These are phyloP conservation scores for Cynoglossus semilaevis DNA, from an alignment of 2,113 vertebrate species.

Conservation along the genomic window DNA sequence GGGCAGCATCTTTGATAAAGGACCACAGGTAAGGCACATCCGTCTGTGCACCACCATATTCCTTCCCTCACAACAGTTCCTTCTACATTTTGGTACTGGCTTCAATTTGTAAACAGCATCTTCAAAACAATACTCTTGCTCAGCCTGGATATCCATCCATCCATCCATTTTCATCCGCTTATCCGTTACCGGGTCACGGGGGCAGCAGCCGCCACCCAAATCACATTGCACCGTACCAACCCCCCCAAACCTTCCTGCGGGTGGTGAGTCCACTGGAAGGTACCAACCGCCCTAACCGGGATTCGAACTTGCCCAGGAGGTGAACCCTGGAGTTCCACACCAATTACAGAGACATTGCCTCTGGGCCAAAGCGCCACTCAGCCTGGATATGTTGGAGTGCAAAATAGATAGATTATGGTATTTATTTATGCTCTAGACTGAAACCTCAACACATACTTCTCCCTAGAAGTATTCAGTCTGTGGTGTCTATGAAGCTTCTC, in stretches of 20 bases:
- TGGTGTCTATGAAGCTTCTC: constrained; percentile 49
- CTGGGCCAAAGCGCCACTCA: constrained; percentile 43
- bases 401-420: constrained; percentile 48
- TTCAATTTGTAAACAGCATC: constrained; percentile 55
- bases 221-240: no score
- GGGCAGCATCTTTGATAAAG: constrained; percentile 76
- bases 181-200: no score
- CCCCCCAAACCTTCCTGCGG: no score
- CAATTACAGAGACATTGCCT: no score
- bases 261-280: no score
- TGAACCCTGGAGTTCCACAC: no score
- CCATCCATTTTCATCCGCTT: no score
- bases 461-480: constrained; percentile 43
- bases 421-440: constrained; percentile 45
- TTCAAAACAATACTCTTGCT: no score
- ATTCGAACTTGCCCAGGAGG: no score
- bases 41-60: constrained; percentile 76
- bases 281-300: no score
- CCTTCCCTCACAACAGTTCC: constrained; percentile 76
- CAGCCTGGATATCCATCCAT: no score
- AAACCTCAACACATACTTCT: constrained; percentile 30
- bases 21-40: constrained; percentile 75
- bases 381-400: constrained; percentile 58
- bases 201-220: no score
- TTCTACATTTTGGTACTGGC: constrained; percentile 62